These are phyloP conservation scores for Odontomachus brunneus DNA, from an alignment of 1,140 invertebrate species.

Conservation along the genomic window DNA sequence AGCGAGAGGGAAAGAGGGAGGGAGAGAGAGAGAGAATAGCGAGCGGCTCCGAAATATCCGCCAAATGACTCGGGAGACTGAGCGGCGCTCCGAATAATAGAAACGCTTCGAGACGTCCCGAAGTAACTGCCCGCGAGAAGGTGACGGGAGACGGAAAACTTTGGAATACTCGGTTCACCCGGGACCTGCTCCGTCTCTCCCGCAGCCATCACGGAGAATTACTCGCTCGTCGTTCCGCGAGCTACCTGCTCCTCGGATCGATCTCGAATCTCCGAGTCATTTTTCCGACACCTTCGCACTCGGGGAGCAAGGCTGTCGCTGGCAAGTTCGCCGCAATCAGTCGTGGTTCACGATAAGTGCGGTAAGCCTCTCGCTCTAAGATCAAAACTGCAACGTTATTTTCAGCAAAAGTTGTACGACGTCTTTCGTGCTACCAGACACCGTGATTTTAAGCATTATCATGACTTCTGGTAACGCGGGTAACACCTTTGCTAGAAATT, in stretches of 20 bases:
- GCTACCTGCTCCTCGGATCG: neutral
- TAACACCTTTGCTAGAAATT: too few species aligned
- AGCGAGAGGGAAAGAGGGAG: too few species aligned
- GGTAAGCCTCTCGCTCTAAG: too few species aligned
- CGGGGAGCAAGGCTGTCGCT: neutral
- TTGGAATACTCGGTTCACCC: conserved; percentile 42
- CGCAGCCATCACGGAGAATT: conserved; percentile 29
- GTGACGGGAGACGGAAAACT: conserved; percentile 44
- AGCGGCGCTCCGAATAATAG: conserved; percentile 42
- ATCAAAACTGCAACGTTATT: too few species aligned
- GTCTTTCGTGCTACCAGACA: too few species aligned
- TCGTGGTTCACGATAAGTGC: too few species aligned
- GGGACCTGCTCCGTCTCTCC: conserved; percentile 22
- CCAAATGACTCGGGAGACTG: conserved; percentile 35
- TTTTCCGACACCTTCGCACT: neutral
- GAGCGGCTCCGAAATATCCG: conserved; percentile 22
- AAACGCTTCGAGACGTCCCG: conserved; percentile 46
- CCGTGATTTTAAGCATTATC: too few species aligned
- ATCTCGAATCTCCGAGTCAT: conserved; percentile 12
- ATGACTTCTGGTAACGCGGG: too few species aligned
- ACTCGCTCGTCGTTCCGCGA: conserved; percentile 17
- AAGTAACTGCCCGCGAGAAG: conserved; percentile 29
- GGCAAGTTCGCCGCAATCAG: neutral
- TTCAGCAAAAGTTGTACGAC: too few species aligned
- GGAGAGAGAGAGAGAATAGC: too few species aligned